Percentiles rank a stretch among this genome's conserved stretches.
phyloP scores from a whole-genome alignment of 2,113 vertebrate genomes.

The Balaeniceps rex region DNA sequence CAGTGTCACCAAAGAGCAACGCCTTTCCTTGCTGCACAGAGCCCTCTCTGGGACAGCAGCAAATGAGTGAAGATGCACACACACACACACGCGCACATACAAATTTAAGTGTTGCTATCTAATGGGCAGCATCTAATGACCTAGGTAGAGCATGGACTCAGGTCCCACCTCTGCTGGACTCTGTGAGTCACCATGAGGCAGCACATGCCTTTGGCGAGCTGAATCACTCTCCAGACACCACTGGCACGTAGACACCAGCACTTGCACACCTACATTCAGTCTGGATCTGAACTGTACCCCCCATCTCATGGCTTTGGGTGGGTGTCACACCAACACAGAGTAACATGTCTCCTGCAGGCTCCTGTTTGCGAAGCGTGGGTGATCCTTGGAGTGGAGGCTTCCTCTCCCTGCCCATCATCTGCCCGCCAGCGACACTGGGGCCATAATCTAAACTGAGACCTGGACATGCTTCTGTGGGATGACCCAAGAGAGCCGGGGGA shows the following conservation, averaged over 20 bases:
- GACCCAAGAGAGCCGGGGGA: not conserved
- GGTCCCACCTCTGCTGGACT: not conserved
- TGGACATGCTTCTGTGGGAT: not conserved
- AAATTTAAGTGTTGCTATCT: not conserved
- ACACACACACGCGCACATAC: too few species aligned
- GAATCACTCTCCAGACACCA: too few species aligned
- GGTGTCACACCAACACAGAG: not conserved
- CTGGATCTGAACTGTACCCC: not conserved
- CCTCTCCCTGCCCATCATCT: not conserved
- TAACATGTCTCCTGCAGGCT: fast-evolving
- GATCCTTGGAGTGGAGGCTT: not conserved
- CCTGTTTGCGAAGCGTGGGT: not conserved
- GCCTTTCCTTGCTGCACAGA: not conserved
- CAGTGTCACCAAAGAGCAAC: not conserved
- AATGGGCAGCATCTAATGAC: not conserved
- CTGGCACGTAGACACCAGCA: not conserved
- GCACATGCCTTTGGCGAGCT: not conserved
- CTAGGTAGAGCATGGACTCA: not conserved
- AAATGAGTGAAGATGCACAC: not conserved
- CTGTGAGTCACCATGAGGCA: not conserved
- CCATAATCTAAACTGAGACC: not conserved
- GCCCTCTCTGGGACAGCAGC: not conserved
- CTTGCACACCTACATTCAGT: not conserved
- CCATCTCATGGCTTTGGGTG: not conserved
- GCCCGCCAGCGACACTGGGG: not conserved